phyloP scores from a whole-genome alignment of 2,888 invertebrate species.

The Suillia variegata region DNA sequence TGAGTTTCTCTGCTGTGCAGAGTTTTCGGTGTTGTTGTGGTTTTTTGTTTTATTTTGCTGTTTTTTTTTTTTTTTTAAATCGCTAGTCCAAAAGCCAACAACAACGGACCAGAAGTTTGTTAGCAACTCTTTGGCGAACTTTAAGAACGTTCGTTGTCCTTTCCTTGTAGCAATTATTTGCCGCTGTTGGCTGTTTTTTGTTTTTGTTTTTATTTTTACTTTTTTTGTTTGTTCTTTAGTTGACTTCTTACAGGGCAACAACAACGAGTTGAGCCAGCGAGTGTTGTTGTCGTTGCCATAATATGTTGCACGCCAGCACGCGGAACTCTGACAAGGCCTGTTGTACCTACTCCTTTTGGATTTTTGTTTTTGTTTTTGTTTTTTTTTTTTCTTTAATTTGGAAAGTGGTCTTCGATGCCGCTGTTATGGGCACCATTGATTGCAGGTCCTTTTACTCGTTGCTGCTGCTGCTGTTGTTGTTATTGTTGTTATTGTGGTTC shows the following conservation, averaged over 20 bases:
- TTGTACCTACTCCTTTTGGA: not conserved
- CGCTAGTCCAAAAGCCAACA: not conserved
- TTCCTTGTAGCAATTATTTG: conserved; percentile 1
- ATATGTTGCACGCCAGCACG: not conserved
- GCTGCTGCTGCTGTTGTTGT: no score
- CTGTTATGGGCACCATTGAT: not conserved
- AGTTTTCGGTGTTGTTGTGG: no score
- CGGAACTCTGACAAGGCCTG: no score
- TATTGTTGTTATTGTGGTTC: no score
- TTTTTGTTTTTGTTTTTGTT: not conserved
- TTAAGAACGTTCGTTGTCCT: conserved; percentile 1
- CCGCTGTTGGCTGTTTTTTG: no score
- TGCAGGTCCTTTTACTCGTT: not conserved
- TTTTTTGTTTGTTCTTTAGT: no score
- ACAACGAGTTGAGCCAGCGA: no score
- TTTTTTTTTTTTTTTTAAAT: no score
- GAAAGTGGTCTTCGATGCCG: not conserved
- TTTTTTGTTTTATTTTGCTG: no score
- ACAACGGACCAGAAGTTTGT: no score
- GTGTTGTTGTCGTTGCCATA: not conserved
- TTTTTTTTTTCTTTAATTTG: not conserved
- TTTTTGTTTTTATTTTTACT: no score
- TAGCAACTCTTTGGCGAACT: not conserved
- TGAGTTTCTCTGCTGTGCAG: not conserved
- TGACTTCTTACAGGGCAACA: no score